phyloP scores from a whole-genome alignment of 2,888 invertebrate species.

The Holacanthella duospinosa region DNA sequence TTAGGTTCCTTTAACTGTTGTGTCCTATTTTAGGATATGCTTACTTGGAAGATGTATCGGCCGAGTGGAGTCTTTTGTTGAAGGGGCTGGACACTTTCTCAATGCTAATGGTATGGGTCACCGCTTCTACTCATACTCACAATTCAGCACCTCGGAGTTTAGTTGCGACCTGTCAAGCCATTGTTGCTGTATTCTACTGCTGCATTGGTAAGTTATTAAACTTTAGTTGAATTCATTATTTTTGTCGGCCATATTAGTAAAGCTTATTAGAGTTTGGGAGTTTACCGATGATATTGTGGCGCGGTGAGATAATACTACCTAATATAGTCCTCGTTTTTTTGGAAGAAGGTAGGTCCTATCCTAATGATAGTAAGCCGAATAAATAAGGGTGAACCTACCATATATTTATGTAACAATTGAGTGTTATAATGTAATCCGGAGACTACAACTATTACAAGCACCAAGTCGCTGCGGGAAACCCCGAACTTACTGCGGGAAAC shows the following conservation, averaged over 20 bases:
- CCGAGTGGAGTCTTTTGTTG: conserved; percentile 31
- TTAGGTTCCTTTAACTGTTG: background rate
- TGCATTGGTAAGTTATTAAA: conserved; percentile 28
- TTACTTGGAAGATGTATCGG: conserved; percentile 23
- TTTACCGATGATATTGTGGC: background rate
- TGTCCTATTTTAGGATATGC: conserved; percentile 33
- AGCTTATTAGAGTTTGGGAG: background rate
- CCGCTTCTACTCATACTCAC: conserved; percentile 32
- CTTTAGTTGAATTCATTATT: too few species aligned
- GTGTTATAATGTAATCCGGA: too few species aligned
- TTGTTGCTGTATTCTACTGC: conserved; percentile 34
- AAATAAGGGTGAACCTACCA: too few species aligned
- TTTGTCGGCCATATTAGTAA: background rate
- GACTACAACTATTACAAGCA: too few species aligned
- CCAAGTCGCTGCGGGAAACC: too few species aligned
- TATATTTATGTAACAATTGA: too few species aligned
- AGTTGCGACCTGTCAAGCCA: conserved; percentile 33
- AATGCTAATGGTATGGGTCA: conserved; percentile 32
- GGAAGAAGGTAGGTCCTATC: too few species aligned
- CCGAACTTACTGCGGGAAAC: too few species aligned
- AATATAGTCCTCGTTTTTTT: too few species aligned
- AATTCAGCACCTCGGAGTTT: conserved; percentile 32
- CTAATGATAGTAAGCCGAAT: too few species aligned
- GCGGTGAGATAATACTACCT: too few species aligned
- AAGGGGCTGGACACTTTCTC: conserved; percentile 37